phyloP scores from a whole-genome alignment of 2,113 vertebrate genomes.

The Oceanites oceanicus region DNA sequence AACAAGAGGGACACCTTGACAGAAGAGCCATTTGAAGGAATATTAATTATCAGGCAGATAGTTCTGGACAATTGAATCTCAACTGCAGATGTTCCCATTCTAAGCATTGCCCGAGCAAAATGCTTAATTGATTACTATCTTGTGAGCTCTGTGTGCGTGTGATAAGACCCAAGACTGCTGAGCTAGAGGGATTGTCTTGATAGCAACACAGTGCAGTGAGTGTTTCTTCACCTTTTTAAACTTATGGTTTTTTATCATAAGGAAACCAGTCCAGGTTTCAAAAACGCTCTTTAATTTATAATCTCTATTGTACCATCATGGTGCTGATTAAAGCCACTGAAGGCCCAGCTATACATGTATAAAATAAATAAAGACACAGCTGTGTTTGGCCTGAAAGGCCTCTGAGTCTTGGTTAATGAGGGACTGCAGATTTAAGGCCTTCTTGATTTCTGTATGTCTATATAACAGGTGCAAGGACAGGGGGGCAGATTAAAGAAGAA shows the following conservation, averaged over 20 bases:
- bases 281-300: not conserved
- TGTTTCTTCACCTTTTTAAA: constrained; percentile 23
- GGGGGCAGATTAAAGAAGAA: not conserved
- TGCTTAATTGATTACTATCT: constrained; percentile 59
- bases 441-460: not conserved
- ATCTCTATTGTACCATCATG: not conserved
- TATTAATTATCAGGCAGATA: constrained; percentile 70
- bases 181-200: constrained; percentile 34
- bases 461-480: not conserved
- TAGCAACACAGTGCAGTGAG: not conserved
- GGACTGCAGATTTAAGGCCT: not conserved
- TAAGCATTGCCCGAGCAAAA: constrained; percentile 46
- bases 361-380: not conserved
- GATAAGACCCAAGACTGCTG: constrained; percentile 59
- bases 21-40: constrained; percentile 49
- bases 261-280: not conserved
- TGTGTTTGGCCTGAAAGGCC: not conserved
- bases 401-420: not conserved
- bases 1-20: constrained; percentile 57
- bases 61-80: constrained; percentile 76
- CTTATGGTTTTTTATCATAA: not conserved
- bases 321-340: not conserved
- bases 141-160: constrained; percentile 33
- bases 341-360: not conserved
- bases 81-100: constrained; percentile 72